Base-by-base conservation (phyloP, 2,888 invertebrate species). In the Toxonevra muliebris region DNA sequence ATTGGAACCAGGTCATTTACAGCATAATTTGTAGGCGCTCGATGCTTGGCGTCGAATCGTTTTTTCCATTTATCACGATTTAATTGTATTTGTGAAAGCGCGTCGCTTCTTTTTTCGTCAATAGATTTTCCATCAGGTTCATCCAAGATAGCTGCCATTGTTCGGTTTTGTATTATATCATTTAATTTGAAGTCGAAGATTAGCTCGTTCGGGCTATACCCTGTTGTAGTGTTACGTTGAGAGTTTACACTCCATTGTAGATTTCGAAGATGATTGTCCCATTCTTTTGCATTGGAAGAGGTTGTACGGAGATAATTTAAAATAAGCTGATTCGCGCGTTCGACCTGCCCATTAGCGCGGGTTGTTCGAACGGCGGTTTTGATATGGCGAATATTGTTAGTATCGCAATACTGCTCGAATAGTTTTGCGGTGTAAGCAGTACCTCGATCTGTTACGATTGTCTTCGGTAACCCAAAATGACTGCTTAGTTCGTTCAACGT, bases 371-470 rank as follows among this genome's bases (percentile, higher is more conserved):
- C 71, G 1, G 75, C 75, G 41, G 69, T 74, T 63, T 76, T 74
- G 11, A 17, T 55, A 19, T 67, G 71, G 50, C 15, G 65, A 10
- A 67, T 65, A 30, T 63, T 61, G 40, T 72, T 68, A 48, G 19
- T 55, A 3, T 59, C 19, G n/a, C 59, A 65, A 45, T 64, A 71
- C 13, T 42, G 69, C 73, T 57, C 71, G 75, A 40, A 76, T 73
- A n/a, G 75, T 68, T n/a, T 76, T 1, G 65, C 64, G 8, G 69
- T 64, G 41, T 45, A 66, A 3, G 66, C 57, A 0, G 68, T 71
- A 20, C 65, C 77, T 41, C 76, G 64, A 69, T 79, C 77, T 1
- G 72, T 73, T n/a, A 78, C 71, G 1, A 80, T 72, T 11, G 69
- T 55, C 20, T 60, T 66, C 8, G 78, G 77, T 13, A 71, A 71